phyloP scores from a whole-genome alignment of 2,888 invertebrate genomes.

The Smittia aterrima region DNA sequence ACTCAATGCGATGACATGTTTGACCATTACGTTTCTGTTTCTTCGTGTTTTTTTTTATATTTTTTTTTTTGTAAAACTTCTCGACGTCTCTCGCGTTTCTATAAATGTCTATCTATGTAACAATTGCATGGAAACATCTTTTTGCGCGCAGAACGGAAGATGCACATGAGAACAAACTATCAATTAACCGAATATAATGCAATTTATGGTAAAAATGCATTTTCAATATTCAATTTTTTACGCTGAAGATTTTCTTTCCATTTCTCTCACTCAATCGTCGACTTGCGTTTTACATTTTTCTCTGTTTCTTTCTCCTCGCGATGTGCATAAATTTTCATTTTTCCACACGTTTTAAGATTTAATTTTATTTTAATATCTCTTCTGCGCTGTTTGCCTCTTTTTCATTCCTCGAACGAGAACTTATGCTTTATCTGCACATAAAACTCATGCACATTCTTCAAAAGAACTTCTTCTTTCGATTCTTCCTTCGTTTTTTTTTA shows the following conservation, averaged over 20 bases:
- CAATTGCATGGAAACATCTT: conserved; percentile 38
- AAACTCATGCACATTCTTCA: conserved; percentile 35
- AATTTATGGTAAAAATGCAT: conserved; percentile 42
- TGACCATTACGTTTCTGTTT: conserved; percentile 23
- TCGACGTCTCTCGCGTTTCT: conserved; percentile 19
- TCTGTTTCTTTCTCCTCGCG: conserved; percentile 10
- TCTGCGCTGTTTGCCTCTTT: conserved; percentile 36
- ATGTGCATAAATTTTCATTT: conserved; percentile 42
- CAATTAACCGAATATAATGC: conserved; percentile 41
- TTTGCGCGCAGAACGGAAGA: conserved; percentile 35
- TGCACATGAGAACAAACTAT: conserved; percentile 40
- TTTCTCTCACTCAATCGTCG: no score
- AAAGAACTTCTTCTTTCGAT: conserved; percentile 20
- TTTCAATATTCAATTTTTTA: conserved; percentile 42
- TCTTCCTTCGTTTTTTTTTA: conserved; percentile 27
- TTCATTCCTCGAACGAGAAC: conserved; percentile 17
- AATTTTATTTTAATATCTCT: conserved; percentile 42
- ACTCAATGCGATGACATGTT: conserved; percentile 24
- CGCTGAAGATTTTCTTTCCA: conserved; percentile 21
- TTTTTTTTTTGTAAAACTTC: background rate
- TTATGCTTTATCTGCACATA: conserved; percentile 39
- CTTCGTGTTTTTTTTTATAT: no score
- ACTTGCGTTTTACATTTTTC: conserved; percentile 32
- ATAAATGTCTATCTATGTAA: conserved; percentile 40
- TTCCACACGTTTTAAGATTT: conserved; percentile 42